Evolutionary conservation across 2,888 invertebrate genomes (phyloP), one percentile per base, ranked within the genome.

Genomic region (Agrenia bidenticulata): DNA sequence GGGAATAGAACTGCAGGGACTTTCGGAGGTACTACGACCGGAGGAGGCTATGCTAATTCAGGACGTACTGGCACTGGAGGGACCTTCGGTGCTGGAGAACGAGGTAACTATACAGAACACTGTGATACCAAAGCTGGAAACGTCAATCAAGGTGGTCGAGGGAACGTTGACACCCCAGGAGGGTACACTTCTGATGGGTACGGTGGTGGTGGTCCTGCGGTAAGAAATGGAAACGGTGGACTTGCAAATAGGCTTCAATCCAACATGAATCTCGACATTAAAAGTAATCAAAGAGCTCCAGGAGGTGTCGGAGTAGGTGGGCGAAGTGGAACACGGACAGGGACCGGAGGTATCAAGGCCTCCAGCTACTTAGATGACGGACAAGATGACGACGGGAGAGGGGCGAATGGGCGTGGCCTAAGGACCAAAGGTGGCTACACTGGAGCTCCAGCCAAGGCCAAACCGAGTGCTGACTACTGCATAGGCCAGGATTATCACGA

Each of bases 401-500:
- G 45, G 4, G 7, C 7, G 15, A 15, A n/a, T 19, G 45, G 45
- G 15, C 45, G 45, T 19, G 21, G 21, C 45, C 4, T 15, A 19
- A 45, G 51, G 23, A 51, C 23, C 21, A 13, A 15, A 23, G 51
- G 51, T 5, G 51, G 51, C 21, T 21, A 23, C 13, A 21, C 21
- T 19, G 51, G 51, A 7, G 51, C 7, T 19, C 45, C 5, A 4
- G 4, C 17, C 32, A 32, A 11, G 32, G 32, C 5, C 4, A 32
- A 32, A 7, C 32, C 32, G 5, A 32, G 32, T 32, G 61, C 26
- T 0, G 24, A 61, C 19, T 61, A 54, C 39, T 61, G 61, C 26
- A 54, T 61, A 23, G 53, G 53, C 0, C 61, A 61, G 26, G 61
- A 61, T 39, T 37, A 42, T 17, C 45, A 4, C 45, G 7, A 26